Evolutionary conservation across 1,140 invertebrate species (phyloP).

Genomic region (Condylostylus longicornis): DNA sequence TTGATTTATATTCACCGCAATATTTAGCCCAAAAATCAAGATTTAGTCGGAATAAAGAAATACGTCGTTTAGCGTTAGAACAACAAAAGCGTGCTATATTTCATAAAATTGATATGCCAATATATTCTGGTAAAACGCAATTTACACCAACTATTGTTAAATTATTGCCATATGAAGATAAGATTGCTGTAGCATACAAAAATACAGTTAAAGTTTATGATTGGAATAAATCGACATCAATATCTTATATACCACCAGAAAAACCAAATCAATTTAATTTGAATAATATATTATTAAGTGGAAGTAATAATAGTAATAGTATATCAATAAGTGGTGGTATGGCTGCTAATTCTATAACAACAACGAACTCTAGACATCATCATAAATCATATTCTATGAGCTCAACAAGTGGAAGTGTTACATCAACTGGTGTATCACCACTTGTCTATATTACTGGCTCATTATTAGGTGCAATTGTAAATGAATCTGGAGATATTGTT

Average conservation of each 20-base stretch:
- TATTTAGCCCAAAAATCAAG: constrained; percentile 13
- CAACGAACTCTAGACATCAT: no score
- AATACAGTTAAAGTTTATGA: constrained; percentile 50
- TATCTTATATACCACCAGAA: constrained; percentile 13
- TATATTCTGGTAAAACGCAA: constrained; percentile 66
- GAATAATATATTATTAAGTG: not conserved
- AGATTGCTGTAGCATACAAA: constrained; percentile 70
- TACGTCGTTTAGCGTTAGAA: constrained; percentile 43
- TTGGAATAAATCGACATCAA: constrained; percentile 17
- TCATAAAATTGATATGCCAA: constrained; percentile 57
- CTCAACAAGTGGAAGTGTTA: no score
- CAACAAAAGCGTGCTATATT: constrained; percentile 41
- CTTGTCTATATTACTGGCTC: no score
- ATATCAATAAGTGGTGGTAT: no score
- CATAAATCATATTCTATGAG: no score
- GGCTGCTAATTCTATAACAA: no score
- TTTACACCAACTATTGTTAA: constrained; percentile 59
- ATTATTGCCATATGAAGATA: constrained; percentile 81
- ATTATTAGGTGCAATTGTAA: no score
- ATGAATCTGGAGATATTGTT: no score
- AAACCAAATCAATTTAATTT: not conserved
- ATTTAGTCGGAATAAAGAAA: constrained; percentile 45
- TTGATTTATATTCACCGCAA: constrained; percentile 21
- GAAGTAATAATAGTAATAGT: no score
- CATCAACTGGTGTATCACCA: no score